Evolutionary conservation across 2,113 vertebrate genomes (phyloP).

Genomic region (Thinocorus orbignyianus): DNA sequence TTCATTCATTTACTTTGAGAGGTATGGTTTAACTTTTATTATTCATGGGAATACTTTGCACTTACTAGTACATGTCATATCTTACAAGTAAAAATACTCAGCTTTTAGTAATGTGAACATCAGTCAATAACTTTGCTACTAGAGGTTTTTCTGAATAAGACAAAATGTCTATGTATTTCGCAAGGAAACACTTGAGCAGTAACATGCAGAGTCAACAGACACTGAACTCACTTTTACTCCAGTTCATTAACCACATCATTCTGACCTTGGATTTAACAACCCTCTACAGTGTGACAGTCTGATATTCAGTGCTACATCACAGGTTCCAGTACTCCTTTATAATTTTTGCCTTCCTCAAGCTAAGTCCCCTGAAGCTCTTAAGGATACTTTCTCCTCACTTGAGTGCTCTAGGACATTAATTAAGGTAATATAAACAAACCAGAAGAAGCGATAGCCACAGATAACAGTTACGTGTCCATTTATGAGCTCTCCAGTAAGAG

Average conservation of each 20-base stretch:
- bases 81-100: neutral
- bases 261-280: fast-evolving
- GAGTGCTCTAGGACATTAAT: neutral
- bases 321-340: neutral
- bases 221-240: neutral
- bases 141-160: neutral
- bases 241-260: neutral
- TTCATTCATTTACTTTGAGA: neutral
- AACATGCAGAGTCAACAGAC: fast-evolving
- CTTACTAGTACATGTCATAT: neutral
- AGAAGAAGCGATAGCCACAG: neutral
- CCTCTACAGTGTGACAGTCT: neutral
- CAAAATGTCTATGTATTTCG: neutral
- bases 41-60: neutral
- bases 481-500: neutral
- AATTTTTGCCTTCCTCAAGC: neutral
- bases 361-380: neutral
- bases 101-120: neutral
- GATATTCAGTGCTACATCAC: neutral
- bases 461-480: neutral
- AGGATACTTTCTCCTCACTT: neutral
- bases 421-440: neutral
- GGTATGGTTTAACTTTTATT: neutral
- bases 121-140: neutral
- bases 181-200: neutral